Evolutionary conservation across 2,888 invertebrate genomes (phyloP), one percentile per base, ranked within the genome.

Genomic region (Heteromurus nitidus): DNA sequence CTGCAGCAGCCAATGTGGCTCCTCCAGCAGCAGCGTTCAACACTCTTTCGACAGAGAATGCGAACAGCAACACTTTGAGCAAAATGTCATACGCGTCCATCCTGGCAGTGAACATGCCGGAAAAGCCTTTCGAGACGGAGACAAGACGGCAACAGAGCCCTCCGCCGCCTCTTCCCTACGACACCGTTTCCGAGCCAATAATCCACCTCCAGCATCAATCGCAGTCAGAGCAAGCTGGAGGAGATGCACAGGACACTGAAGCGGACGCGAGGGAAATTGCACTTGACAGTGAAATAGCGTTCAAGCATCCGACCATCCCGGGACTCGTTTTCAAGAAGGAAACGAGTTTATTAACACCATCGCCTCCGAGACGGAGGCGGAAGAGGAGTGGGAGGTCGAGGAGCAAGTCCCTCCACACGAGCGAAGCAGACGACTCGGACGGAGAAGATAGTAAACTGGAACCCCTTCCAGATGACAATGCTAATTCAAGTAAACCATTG

Each of bases 261-360:
- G 80, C 42, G 1, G 80, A 80, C 50, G 73, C 36, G 16, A 67
- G 80, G 50, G 80, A 80, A 36, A 80, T 67, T 60, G 44, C 73
- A 28, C 36, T 80, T n/a, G 80, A 80, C 11, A 80, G 73, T 28
- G 84, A 82, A 47, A 84, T 77, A 50, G 74, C 82, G 22, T 84
- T 84, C 60, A 77, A 80, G 69, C 87, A 87, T 72, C 87, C 87
- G 2, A 87, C 86, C 7, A 87, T 87, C 11, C 87, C 87, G 3
- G 87, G 87, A 18, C 80, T 87, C 36, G 83, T 87, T 31, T 79
- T 87, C 64, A 84, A 80, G 58, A 83, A 80, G 64, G 80, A 82
- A 24, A 47, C 53, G 2, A 42, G 58, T 77, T 68, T 76, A 28
- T 50, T 76, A 5, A 62, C 74, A 9, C 69, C 80, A 22, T 65